These are phyloP conservation scores for Syrista parreyssii DNA, from an alignment of 2,888 invertebrate genomes.

Conservation along the genomic window DNA sequence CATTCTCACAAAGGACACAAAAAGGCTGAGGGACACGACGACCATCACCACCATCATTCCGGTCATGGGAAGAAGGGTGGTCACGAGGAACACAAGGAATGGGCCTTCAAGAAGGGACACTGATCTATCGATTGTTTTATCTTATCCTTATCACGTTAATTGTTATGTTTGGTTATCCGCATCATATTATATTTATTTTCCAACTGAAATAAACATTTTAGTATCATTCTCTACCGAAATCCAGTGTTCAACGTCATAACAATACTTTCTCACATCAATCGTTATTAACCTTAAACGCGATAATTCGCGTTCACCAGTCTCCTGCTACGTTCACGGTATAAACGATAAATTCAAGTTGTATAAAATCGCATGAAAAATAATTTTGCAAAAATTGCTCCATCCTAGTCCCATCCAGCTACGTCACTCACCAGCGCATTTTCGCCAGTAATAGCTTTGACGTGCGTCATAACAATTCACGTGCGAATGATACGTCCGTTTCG, in stretches of 20 bases:
- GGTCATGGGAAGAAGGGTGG: slow-evolving; percentile 85
- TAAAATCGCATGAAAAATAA: not conserved
- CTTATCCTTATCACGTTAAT: slow-evolving; percentile 6
- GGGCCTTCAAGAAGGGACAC: slow-evolving; percentile 73
- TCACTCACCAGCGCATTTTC: not conserved
- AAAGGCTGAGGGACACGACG: slow-evolving; percentile 80
- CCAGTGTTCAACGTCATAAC: not conserved
- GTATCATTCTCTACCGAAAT: not conserved
- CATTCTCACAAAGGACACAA: slow-evolving; percentile 85
- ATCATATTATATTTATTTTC: not conserved
- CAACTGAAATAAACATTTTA: slow-evolving; percentile 6
- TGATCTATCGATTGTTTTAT: slow-evolving; percentile 23
- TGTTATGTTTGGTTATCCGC: not conserved
- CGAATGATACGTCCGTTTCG: not conserved
- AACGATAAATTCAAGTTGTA: not conserved
- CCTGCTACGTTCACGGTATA: not conserved
- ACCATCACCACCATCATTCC: slow-evolving; percentile 79
- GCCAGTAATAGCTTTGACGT: not conserved
- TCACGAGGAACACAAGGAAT: slow-evolving; percentile 83
- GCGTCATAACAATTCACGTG: not conserved
- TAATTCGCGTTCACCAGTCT: not conserved
- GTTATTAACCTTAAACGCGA: not conserved
- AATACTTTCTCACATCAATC: not conserved
- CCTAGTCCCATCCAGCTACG: not conserved
- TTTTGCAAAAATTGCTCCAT: not conserved